Percentiles rank a stretch among this genome's conserved stretches.
Evolutionary conservation across 2,888 invertebrate genomes (phyloP).

Genomic region (Mellilla xanthometata): DNA sequence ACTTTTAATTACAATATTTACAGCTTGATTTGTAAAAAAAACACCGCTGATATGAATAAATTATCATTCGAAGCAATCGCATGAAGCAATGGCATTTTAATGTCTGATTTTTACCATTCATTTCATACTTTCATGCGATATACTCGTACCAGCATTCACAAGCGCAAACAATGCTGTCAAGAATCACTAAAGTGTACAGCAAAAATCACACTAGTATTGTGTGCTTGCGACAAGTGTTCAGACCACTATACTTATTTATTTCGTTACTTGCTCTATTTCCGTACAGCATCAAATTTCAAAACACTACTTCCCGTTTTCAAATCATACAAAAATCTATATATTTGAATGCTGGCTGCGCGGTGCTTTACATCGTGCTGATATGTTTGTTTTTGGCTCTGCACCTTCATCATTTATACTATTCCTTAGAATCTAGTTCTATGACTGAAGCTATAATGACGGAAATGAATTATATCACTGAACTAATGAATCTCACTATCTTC

Average conservation of each 20-base stretch:
- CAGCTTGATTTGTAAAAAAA: conserved; percentile 19
- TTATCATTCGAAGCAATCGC: conserved; percentile 28
- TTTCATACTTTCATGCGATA: conserved; percentile 3
- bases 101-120: conserved; percentile 12
- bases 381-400: conserved; percentile 48
- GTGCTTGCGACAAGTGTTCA: conserved; percentile 38
- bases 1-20: conserved; percentile 30
- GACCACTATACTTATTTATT: conserved; percentile 45
- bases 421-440: conserved; percentile 40
- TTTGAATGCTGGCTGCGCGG: conserved; percentile 49
- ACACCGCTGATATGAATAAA: conserved; percentile 30
- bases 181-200: conserved; percentile 30
- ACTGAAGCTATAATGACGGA: conserved; percentile 52
- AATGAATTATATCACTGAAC: conserved; percentile 60
- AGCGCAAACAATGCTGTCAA: conserved; percentile 32
- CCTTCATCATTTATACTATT: conserved; percentile 41
- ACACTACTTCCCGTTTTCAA: conserved; percentile 35
- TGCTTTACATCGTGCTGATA: conserved; percentile 42
- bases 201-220: conserved; percentile 12
- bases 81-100: conserved; percentile 3
- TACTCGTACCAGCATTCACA: neutral
- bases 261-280: conserved; percentile 49
- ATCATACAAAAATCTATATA: conserved; percentile 54
- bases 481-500: conserved; percentile 40
- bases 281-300: conserved; percentile 42